phyloP scores from a whole-genome alignment of 2,888 invertebrate species.

The Calameuta pallipes region DNA sequence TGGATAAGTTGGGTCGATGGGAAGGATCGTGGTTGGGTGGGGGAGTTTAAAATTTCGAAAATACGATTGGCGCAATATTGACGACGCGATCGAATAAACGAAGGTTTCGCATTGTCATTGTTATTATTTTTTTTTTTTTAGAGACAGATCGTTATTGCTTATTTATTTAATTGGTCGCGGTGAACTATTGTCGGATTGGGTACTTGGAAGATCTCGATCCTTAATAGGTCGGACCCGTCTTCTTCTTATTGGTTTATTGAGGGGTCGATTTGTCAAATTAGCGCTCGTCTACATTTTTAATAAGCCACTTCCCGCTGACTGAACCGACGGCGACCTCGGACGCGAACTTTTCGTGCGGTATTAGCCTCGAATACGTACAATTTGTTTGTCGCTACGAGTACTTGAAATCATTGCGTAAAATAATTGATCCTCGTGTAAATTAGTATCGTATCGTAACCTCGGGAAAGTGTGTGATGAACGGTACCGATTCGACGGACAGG shows the following conservation, averaged over 20 bases:
- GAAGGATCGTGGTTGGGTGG: no score
- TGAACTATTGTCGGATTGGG: not conserved
- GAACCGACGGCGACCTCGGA: no score
- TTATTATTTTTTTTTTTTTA: not conserved
- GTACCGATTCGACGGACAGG: no score
- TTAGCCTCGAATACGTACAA: no score
- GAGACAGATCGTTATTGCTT: constrained; percentile 2
- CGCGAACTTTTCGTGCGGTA: no score
- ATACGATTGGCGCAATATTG: not conserved
- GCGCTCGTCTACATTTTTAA: constrained; percentile 27
- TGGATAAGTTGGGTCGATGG: no score
- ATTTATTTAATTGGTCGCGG: constrained; percentile 12
- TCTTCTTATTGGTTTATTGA: constrained; percentile 25
- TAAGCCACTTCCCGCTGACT: constrained; percentile 27
- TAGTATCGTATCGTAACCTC: no score
- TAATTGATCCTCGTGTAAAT: no score
- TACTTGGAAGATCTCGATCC: constrained; percentile 16
- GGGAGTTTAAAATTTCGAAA: not conserved
- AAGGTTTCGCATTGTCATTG: not conserved
- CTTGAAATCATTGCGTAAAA: no score
- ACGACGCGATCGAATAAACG: not conserved
- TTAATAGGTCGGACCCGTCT: constrained; percentile 15
- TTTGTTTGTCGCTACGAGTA: no score
- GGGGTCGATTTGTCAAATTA: constrained; percentile 30
- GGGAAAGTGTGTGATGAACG: rapidly evolving